Evolutionary conservation across 1,140 invertebrate species (phyloP), one percentile per base, ranked within the genome.

Genomic region (Protaetia brevitarsis): DNA sequence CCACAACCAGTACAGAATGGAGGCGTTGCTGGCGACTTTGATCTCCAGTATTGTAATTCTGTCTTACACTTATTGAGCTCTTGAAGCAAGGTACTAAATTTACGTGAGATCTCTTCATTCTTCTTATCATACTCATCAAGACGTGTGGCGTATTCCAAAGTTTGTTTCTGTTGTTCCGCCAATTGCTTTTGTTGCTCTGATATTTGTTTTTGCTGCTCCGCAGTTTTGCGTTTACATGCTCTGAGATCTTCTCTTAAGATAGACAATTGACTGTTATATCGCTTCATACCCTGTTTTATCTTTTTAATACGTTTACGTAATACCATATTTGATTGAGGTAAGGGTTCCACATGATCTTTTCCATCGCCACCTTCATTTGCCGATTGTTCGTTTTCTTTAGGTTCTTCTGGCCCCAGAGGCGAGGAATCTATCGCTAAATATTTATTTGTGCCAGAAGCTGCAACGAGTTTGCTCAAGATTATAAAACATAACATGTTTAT

Each of bases 51-150:
- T 79, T 94, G 92, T 65, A 94, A 78, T 77, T 94, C 92, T 28
- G 91, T 94, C 79, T 94, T 93, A 78, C 92, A 94, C 74, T 93
- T 93, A 79, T 93, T 94, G 70, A 94, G 81, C 79, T 94, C 92
- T 86, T 94, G 91, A 69, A 95, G 80, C 61, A 95, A 80, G 67
- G 91, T 93, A 73, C 91, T 92, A 77, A 94, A 93, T 81, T 95
- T 95, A 27, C 90, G 83, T 34, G 90, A 89, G 23, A 89, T 93
- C 76, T 94, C 91, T 72, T 95, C 92, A 78, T 92, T 92, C 75
- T 95, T 95, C 75, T 94, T 94, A 70, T 94, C 92, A 73, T 92
- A 89, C 71, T 94, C 92, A 72, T 95, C 92, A 41, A 94, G 81
- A 1, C 91, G 84, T 70, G 86, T 89, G 0, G 89, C 89, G 75